These are phyloP conservation scores for Microplitis manilae DNA, from an alignment of 2,888 invertebrate genomes.

Conservation along the genomic window DNA sequence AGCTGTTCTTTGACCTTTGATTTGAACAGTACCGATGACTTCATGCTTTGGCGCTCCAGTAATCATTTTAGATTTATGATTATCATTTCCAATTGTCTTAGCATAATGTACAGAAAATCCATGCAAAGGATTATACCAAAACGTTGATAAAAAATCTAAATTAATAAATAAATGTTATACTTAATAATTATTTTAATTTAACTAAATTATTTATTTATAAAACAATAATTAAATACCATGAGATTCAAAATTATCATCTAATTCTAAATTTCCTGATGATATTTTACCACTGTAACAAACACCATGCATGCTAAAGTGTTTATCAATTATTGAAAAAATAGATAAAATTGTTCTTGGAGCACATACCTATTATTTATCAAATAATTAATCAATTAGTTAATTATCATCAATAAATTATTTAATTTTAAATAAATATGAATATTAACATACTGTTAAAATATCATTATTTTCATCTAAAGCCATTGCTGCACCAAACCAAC, in stretches of 20 bases:
- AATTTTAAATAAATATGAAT: background rate
- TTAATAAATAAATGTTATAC: constrained; percentile 12
- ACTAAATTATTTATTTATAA: background rate
- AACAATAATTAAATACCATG: constrained; percentile 43
- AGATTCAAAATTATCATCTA: constrained; percentile 46
- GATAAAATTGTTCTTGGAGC: constrained; percentile 57
- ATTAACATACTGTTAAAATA: constrained; percentile 57
- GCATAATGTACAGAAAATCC: constrained; percentile 60
- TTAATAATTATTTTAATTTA: background rate
- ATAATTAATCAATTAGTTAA: no score
- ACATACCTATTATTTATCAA: constrained; percentile 53
- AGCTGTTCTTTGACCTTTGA: constrained; percentile 38
- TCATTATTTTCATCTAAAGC: constrained; percentile 70
- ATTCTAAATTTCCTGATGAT: constrained; percentile 34
- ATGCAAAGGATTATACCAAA: constrained; percentile 57
- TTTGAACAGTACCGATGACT: constrained; percentile 49
- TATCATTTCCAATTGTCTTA: constrained; percentile 37
- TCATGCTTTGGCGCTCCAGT: constrained; percentile 55
- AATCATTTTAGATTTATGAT: constrained; percentile 37
- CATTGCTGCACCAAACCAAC: constrained; percentile 74
- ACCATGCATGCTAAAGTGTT: constrained; percentile 58
- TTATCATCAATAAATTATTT: constrained; percentile 14
- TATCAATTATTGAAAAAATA: background rate
- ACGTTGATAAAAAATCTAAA: constrained; percentile 52
- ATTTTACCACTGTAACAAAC: constrained; percentile 56